Base-by-base conservation (phyloP, 2,797 vertebrate genomes). In the Tenualosa ilisha region DNA sequence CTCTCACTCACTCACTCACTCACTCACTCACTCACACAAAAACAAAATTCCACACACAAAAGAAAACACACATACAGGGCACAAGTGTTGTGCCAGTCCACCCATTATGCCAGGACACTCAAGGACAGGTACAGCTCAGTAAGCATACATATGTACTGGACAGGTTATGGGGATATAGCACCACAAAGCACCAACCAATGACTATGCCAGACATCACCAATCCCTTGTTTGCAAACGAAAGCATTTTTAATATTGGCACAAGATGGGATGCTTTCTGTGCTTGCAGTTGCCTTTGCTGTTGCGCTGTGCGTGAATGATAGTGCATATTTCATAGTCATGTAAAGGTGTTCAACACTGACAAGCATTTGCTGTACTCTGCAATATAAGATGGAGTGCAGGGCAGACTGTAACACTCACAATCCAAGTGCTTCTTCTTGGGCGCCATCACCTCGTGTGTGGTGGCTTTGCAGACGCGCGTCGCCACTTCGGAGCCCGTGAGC, bases 371-470 rank as follows among this genome's bases (percentile, higher is more conserved):
- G 51, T 37, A 68, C 68, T 46, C 20, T 37, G 63, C 17, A 81
- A 82, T 43, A 65, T 51, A 56, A 85, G 54, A 61, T 26, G 6
- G 49, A 63, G 51, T 72, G 65, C 51, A 79, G 0, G 72, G 72
- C 40, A 20, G 26, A 17, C 7, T 17, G 49, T 51, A 79, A 26
- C 94, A 96, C 98, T 99, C 96, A 99, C 98, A 99, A 91, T 99
- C 98, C 96, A 99, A 96, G 97, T 99, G 98, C 94, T 99, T 99
- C 85, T 99, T 99, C 97, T 99, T 99, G 94, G 98, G 98, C 94
- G 98, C 98, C 98, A 99, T 99, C 95, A 99, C 98, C 94, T 99
- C 98, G 89, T 99, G 98, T 92, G 98, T 99, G 94, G 98, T 99
- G 89, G 98, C 98, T 95, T 99, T 99, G 96, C 98, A 99, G 92